These are phyloP conservation scores for Agrotis clavis DNA, from an alignment of 2,888 invertebrate species.

Conservation along the genomic window DNA sequence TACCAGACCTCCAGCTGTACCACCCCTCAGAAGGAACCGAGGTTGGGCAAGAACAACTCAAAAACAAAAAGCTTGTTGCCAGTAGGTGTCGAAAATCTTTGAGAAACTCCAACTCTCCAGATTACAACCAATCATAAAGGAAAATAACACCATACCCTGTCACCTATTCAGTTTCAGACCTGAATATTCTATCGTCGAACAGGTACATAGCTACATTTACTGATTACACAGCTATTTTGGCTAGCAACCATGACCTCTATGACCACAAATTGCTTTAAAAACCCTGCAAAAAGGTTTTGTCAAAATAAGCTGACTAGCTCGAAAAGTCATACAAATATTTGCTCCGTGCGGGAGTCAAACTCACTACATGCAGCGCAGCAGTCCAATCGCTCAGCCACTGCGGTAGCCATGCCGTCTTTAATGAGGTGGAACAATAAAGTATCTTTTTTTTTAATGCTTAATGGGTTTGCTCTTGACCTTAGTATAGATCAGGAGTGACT, in stretches of 20 bases:
- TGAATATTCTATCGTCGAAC: no score
- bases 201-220: not conserved
- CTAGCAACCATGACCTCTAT: not conserved
- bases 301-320: not conserved
- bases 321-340: no score
- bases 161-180: no score
- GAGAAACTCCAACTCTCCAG: not conserved
- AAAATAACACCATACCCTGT: not conserved
- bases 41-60: no score
- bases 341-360: no score
- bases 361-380: no score
- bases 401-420: no score
- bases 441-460: no score
- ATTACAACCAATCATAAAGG: not conserved
- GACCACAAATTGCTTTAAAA: not conserved
- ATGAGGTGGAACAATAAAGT: no score
- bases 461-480: no score
- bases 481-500: no score
- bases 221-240: not conserved
- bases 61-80: not conserved
- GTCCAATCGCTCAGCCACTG: no score
- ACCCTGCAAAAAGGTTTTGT: not conserved
- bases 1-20: not conserved
- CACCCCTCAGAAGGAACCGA: not conserved
- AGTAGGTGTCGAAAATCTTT: not conserved